phyloP scores from a whole-genome alignment of 2,888 invertebrate species.

The Cetonia aurata region DNA sequence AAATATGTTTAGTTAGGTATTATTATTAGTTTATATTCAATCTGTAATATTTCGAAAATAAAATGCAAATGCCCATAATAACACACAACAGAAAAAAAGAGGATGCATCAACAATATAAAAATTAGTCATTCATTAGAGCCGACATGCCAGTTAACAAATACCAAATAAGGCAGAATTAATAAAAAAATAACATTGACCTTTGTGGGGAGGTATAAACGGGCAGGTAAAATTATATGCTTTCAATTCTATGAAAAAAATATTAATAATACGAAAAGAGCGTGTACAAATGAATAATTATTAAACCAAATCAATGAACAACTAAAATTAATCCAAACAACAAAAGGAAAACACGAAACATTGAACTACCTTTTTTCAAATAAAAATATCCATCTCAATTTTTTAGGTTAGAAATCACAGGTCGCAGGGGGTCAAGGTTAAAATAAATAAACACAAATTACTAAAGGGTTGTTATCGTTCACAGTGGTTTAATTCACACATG shows the following conservation, averaged over 20 bases:
- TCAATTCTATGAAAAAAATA: constrained; percentile 26
- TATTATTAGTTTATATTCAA: too few species aligned
- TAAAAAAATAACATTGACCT: constrained; percentile 20
- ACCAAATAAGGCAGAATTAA: constrained; percentile 31
- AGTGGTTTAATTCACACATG: constrained; percentile 46
- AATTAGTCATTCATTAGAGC: constrained; percentile 33
- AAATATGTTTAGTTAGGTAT: too few species aligned
- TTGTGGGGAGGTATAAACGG: constrained; percentile 5
- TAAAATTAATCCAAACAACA: constrained; percentile 33
- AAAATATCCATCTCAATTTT: constrained; percentile 56
- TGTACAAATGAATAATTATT: constrained; percentile 13
- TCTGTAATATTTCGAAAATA: background rate
- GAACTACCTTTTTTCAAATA: constrained; percentile 56
- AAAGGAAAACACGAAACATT: constrained; percentile 53
- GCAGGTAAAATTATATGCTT: constrained; percentile 21
- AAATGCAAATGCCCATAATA: constrained; percentile 12
- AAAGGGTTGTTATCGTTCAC: constrained; percentile 49
- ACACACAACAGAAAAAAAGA: constrained; percentile 16
- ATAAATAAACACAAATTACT: constrained; percentile 58
- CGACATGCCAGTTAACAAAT: constrained; percentile 41
- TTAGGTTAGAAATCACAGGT: constrained; percentile 58
- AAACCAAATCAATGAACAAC: constrained; percentile 25
- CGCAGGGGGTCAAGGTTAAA: constrained; percentile 58
- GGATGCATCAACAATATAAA: constrained; percentile 27
- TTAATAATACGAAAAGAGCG: constrained; percentile 9